phyloP scores from a whole-genome alignment of 1,140 invertebrate genomes.

The Anagrus nilaparvatae region DNA sequence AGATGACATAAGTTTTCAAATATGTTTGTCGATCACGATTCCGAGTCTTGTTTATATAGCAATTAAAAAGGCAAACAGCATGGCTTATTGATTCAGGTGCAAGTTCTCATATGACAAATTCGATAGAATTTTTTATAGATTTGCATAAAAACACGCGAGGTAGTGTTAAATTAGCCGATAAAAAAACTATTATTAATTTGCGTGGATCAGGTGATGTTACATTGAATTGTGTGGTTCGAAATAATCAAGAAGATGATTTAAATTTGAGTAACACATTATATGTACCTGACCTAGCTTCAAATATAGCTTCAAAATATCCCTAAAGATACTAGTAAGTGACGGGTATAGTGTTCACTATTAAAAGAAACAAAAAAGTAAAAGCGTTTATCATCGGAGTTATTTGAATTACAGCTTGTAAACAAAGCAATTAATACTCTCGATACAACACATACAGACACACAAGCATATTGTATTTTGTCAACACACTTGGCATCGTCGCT shows the following conservation, averaged over 20 bases:
- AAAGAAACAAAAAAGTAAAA: constrained; percentile 4
- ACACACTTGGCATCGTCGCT: constrained; percentile 12
- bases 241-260: constrained; percentile 3
- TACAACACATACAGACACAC: too few relatives aligned
- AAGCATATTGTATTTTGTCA: constrained; percentile 7
- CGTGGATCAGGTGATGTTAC: not conserved
- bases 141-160: too few relatives aligned
- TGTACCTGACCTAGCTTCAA: constrained; percentile 22
- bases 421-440: not conserved
- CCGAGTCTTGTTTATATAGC: too few relatives aligned
- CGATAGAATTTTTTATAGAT: too few relatives aligned
- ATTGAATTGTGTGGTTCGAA: not conserved
- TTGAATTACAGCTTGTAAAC: constrained; percentile 1
- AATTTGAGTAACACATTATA: constrained; percentile 22
- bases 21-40: too few relatives aligned
- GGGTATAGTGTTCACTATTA: constrained; percentile 23
- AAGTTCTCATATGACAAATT: too few relatives aligned
- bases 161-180: constrained; percentile 1
- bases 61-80: too few relatives aligned
- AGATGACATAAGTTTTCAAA: too few relatives aligned
- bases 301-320: constrained; percentile 26
- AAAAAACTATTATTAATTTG: not conserved
- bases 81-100: too few relatives aligned
- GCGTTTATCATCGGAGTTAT: not conserved
- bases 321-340: constrained; percentile 25